A percentile compares a stretch with the other conserved stretches of the same genome.
These are phyloP conservation scores for Eubasilissa regina DNA, from an alignment of 1,140 invertebrate genomes.

Conservation along the genomic window DNA sequence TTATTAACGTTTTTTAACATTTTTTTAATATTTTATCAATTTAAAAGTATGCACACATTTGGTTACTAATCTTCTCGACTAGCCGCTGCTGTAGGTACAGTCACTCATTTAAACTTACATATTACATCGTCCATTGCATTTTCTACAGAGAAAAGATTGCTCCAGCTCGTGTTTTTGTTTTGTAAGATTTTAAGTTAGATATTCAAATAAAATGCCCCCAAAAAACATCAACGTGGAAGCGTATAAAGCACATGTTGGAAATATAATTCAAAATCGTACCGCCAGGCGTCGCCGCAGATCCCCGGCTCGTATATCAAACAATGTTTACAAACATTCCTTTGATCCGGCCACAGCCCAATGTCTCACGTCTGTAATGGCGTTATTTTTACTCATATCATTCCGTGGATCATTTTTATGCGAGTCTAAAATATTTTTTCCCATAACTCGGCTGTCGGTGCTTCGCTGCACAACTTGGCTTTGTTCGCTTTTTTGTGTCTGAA, in stretches of 20 bases:
- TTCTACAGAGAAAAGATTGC: no score
- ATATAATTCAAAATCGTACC: conserved; percentile 14
- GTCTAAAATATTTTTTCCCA: conserved; percentile 32
- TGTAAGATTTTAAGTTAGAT: no score
- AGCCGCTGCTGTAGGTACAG: no score
- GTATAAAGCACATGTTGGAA: conserved; percentile 7
- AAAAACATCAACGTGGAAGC: not conserved
- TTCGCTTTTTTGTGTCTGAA: not conserved
- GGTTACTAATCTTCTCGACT: no score
- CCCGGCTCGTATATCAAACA: conserved; percentile 46
- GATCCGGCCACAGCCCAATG: conserved; percentile 7
- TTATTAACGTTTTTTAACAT: no score
- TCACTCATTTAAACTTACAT: no score
- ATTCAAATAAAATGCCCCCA: not conserved
- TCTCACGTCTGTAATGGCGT: conserved; percentile 40
- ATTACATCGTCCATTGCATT: no score
- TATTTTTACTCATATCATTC: conserved; percentile 47
- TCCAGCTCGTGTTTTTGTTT: no score
- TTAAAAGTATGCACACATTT: no score
- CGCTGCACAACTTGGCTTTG: not conserved
- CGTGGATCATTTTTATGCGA: conserved; percentile 29
- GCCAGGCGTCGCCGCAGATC: conserved; percentile 23
- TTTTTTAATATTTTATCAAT: no score
- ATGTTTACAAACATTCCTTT: conserved; percentile 38
- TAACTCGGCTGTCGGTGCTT: conserved; percentile 23